Base-by-base conservation (phyloP, 37 sponge, comb jelly and placozoan genomes). In the Geodia barretti region DNA sequence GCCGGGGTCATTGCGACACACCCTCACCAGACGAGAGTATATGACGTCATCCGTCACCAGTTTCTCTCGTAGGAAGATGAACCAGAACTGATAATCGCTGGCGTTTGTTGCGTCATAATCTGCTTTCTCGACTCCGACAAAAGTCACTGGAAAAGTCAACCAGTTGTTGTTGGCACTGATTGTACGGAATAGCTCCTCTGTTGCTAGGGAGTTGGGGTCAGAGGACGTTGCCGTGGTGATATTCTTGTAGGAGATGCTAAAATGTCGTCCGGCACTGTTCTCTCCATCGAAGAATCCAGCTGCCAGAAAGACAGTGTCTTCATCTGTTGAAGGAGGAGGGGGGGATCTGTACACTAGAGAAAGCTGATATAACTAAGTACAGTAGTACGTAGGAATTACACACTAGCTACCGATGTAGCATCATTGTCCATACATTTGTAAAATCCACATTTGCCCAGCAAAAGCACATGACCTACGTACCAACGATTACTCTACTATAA, bases 61-160 rank as follows among this genome's bases (percentile, higher is more conserved):
- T 33, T n/a, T 39, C 61, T 83, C 83, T 54, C 83, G 25, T 21
- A 83, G 35, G 70, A 83, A 83, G 20, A 83, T 67, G n/a, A 74
- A 83, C 64, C 41, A 83, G n/a, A 83, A 64, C 67, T 83, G 74
- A 64, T 73, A 73, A 38, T 70, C 70, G 17, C 26, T 32, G 3
- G 17, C 40, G 28, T 60, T 2, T 24, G 65, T 26, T 4, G 67
- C 11, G 32, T 35, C 35, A 66, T 74, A 83, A 64, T 83, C 83
- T 39, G 66, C 75, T 47, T 39, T 64, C n/a, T 73, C 29, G n/a
- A 73, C 73, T 31, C 73, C 74, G 42, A 74, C 68, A 66, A 83
- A 64, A 1, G 54, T 64, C 5, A 64, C 66, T 28, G 83, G 83
- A 32, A 19, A 68, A 33, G 33, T 25, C 1, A 68, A 33, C 68